Base-by-base conservation (phyloP, 1,140 invertebrate genomes). In the Trissolcus basalis region DNA sequence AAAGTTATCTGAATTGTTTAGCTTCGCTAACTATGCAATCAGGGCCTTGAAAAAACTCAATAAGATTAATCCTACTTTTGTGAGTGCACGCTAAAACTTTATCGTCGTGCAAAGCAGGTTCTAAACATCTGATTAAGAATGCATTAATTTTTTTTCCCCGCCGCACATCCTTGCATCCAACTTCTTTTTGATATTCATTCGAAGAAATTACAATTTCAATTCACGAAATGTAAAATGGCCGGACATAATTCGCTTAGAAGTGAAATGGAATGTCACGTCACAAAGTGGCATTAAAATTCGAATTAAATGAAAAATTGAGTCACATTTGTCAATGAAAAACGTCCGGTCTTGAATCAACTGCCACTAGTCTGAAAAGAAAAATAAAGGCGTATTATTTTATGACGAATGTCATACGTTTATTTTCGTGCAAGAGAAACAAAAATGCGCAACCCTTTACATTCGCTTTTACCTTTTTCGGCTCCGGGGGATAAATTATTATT, bases 301-400 rank as follows among this genome's bases (percentile, higher is more conserved):
- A 58, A 72, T 72, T 58, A 64, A 72, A 72, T 51, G 59, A 64
- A 72, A 72, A 72, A 64, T 64, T 64, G 69, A 41, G 51, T 65
- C 54, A 48, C 69, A 73, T 73, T 73, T 65, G 69, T 73, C 69
- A 65, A 65, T 73, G 69, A 65, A n/a, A n/a, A 73, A 65, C 44
- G 61, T 65, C 55, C 55, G 51, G 48, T 27, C 5, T 11, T 39
- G 55, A 65, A 60, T 48, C 61, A 53, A 65, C 55, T 43, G 41
- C 39, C 27, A 47, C 60, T 39, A 59, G 43, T 65, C 56, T 33
- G 14, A 54, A 65, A 60, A 73, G 59, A 59, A 54, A 53, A 59
- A 72, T 72, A 60, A 50, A 32, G 6, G 6, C 43, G 48, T 51
- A 64, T 72, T 72, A 72, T 64, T 72, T 58, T 47, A 72, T 55